A percentile compares a stretch with the other conserved stretches of the same genome.
phyloP scores from a whole-genome alignment of 2,888 invertebrate genomes.

The Camptogramma bilineatum region DNA sequence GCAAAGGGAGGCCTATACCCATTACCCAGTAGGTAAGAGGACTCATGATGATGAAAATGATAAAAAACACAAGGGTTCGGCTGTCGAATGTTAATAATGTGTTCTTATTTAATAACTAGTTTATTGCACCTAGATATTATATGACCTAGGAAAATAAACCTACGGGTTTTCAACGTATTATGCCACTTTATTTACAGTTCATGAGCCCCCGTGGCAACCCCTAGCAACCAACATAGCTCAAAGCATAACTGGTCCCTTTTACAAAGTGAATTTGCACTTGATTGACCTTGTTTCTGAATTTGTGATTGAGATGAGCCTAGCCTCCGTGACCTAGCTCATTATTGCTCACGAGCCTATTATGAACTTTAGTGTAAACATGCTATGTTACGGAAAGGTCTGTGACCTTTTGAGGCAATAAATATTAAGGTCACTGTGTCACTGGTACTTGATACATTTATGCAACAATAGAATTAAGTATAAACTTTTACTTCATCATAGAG shows the following conservation, averaged over 20 bases:
- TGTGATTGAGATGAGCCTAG: constrained; percentile 23
- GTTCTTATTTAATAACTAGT: no score
- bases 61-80: no score
- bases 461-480: constrained; percentile 13
- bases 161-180: no score
- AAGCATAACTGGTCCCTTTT: constrained; percentile 14
- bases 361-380: constrained; percentile 8
- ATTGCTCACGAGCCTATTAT: constrained; percentile 13
- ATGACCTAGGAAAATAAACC: no score
- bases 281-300: constrained; percentile 31
- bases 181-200: neutral
- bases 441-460: constrained; percentile 12
- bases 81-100: no score
- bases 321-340: constrained; percentile 17
- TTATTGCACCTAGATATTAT: no score
- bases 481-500: constrained; percentile 8
- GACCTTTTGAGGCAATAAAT: constrained; percentile 17
- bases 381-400: constrained; percentile 13
- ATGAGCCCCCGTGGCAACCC: constrained; percentile 19
- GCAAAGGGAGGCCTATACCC: neutral
- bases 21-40: neutral
- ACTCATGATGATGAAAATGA: neutral
- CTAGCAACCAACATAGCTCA: constrained; percentile 20
- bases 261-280: constrained; percentile 33
- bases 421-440: constrained; percentile 15